These are phyloP conservation scores for Bombus pyrosoma DNA, from an alignment of 1,140 invertebrate species.

Conservation along the genomic window DNA sequence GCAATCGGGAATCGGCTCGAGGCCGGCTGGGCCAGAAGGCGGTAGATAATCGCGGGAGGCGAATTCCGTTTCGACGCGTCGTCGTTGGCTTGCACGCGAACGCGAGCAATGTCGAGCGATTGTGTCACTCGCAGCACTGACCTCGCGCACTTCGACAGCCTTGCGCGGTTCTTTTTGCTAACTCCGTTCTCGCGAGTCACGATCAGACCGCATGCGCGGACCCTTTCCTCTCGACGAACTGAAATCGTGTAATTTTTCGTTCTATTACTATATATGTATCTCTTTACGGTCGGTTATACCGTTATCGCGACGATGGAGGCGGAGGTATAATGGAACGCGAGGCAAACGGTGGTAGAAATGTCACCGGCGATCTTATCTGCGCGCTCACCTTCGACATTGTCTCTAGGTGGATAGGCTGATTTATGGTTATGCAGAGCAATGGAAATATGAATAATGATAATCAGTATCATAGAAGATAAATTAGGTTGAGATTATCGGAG, in stretches of 20 bases:
- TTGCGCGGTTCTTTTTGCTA: slow-evolving; percentile 20
- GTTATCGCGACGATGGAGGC: slow-evolving; percentile 28
- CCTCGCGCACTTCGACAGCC: slow-evolving; percentile 53
- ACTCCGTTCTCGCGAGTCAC: not conserved
- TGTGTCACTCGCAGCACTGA: slow-evolving; percentile 59
- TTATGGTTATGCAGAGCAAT: not conserved
- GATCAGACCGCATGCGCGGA: slow-evolving; percentile 17
- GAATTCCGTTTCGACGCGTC: slow-evolving; percentile 30
- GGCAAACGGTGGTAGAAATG: slow-evolving; percentile 54
- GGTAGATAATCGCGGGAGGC: slow-evolving; percentile 20
- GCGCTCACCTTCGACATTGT: slow-evolving; percentile 58
- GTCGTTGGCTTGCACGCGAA: slow-evolving; percentile 17
- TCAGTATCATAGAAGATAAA: not conserved
- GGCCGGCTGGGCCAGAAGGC: not conserved
- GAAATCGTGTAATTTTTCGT: not conserved
- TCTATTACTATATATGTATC: not conserved
- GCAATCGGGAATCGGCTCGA: not conserved
- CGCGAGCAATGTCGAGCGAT: slow-evolving; percentile 46
- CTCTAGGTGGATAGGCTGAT: not conserved
- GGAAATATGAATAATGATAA: not conserved
- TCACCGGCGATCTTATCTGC: slow-evolving; percentile 60
- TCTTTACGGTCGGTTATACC: not conserved
- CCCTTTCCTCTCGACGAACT: not conserved
- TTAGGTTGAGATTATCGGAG: not conserved
- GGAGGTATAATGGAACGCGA: slow-evolving; percentile 44